Evolutionary conservation across 2,113 vertebrate genomes (phyloP).

Genomic region (Nanorana parkeri): DNA sequence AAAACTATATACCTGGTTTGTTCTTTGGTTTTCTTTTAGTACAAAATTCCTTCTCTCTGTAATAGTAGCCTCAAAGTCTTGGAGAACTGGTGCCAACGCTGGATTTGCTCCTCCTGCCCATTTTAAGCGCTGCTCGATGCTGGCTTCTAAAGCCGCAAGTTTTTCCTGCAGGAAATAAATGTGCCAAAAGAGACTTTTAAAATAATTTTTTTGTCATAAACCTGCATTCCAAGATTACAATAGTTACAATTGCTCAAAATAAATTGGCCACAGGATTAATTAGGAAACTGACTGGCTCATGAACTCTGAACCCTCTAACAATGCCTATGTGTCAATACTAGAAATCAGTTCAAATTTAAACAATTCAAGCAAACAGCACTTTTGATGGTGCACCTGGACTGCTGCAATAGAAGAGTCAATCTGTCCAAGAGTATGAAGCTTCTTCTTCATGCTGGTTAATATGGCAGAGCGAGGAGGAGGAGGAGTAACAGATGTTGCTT

Average conservation of each 20-base stretch:
- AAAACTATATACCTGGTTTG: constrained; percentile 81
- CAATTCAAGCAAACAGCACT: not conserved
- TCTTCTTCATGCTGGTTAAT: constrained; percentile 97
- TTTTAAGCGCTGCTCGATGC: constrained; percentile 97
- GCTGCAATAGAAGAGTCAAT: constrained; percentile 89
- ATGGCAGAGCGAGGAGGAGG: constrained; percentile 92
- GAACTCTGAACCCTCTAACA: too few relatives aligned
- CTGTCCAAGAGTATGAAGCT: constrained; percentile 93
- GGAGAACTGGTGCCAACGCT: constrained; percentile 90
- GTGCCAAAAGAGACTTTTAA: too few relatives aligned
- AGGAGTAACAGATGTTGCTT: constrained; percentile 88
- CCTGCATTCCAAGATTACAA: too few relatives aligned
- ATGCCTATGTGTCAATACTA: too few relatives aligned
- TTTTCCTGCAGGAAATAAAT: constrained; percentile 82
- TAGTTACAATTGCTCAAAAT: too few relatives aligned
- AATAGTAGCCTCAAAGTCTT: constrained; percentile 98
- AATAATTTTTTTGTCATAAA: too few relatives aligned
- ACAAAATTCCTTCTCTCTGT: constrained; percentile 89
- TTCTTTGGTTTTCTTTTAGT: constrained; percentile 90
- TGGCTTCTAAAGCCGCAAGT: constrained; percentile 89
- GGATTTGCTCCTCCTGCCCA: constrained; percentile 98
- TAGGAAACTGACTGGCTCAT: too few relatives aligned
- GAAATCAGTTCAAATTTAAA: not conserved
- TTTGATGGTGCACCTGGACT: constrained; percentile 79
- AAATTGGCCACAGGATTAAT: too few relatives aligned